Percentiles rank a stretch among this genome's conserved stretches.
Evolutionary conservation across 2,113 vertebrate species (phyloP).

Genomic region (Poecile atricapillus): DNA sequence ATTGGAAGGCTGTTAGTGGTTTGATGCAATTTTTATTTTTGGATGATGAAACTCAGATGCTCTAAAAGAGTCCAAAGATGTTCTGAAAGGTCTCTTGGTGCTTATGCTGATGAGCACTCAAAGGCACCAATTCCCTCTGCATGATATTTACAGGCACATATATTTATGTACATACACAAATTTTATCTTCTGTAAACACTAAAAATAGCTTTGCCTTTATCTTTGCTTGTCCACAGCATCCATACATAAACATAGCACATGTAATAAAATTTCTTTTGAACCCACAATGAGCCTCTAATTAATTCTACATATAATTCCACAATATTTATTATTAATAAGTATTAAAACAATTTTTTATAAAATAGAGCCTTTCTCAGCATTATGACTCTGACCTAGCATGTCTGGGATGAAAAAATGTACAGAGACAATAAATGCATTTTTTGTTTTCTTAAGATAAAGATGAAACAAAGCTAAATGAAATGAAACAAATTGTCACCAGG

Average conservation of each 20-base stretch:
- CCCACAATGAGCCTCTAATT: conserved; percentile 1
- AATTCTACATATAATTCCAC: conserved; percentile 48
- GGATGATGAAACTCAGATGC: neutral
- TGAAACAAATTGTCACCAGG: neutral
- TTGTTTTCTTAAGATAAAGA: neutral
- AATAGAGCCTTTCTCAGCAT: neutral
- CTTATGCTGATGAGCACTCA: neutral
- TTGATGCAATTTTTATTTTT: neutral
- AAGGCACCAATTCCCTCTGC: neutral
- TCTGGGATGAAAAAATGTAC: neutral
- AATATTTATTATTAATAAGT: conserved; percentile 53
- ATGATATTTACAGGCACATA: neutral
- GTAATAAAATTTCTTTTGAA: conserved; percentile 1
- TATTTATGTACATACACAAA: neutral
- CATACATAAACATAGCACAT: neutral
- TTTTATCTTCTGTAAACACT: neutral
- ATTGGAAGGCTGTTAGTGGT: neutral
- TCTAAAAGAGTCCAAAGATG: neutral
- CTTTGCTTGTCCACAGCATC: neutral
- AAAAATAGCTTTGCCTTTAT: conserved; percentile 11
- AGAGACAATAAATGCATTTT: neutral
- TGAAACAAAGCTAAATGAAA: neutral
- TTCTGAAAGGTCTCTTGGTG: neutral
- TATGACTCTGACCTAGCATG: neutral
- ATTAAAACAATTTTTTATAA: neutral